These are phyloP conservation scores for Galagoides demidoff DNA, from an alignment of 2,797 vertebrate species.

Conservation along the genomic window DNA sequence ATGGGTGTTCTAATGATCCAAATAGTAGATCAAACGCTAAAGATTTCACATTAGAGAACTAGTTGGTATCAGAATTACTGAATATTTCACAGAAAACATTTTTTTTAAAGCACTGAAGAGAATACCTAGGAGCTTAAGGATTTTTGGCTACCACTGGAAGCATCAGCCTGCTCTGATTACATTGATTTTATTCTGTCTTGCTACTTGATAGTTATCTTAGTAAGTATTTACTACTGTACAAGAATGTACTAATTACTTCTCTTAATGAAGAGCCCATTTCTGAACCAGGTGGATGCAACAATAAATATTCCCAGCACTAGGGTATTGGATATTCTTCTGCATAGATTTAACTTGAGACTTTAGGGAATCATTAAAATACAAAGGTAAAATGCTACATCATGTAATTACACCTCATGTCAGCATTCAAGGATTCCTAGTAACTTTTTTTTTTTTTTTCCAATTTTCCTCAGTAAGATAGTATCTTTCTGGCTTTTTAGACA, in stretches of 20 bases:
- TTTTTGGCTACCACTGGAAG: conserved; percentile 65
- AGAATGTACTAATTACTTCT: conserved; percentile 66
- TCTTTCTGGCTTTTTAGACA: conserved; percentile 61
- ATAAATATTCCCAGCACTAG: conserved; percentile 53
- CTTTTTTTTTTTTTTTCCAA: conserved; percentile 12
- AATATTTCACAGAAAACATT: neutral
- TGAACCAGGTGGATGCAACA: conserved; percentile 34
- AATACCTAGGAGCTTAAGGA: conserved; percentile 41
- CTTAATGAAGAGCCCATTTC: conserved; percentile 69
- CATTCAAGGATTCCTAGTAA: neutral
- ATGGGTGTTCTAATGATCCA: neutral
- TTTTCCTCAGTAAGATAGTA: conserved; percentile 72
- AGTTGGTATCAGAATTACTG: conserved; percentile 28
- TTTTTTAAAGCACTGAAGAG: neutral
- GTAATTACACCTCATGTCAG: conserved; percentile 72
- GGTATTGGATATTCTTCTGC: conserved; percentile 28
- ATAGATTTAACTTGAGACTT: conserved; percentile 58
- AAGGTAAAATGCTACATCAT: conserved; percentile 64
- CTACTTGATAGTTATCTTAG: conserved; percentile 59
- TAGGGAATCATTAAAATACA: conserved; percentile 75
- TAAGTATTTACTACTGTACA: conserved; percentile 66
- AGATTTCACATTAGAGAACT: neutral
- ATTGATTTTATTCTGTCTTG: conserved; percentile 77
- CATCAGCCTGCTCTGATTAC: conserved; percentile 69
- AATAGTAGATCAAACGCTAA: conserved; percentile 26